phyloP scores from a whole-genome alignment of 1,140 invertebrate species.

The Riptortus pedestris region DNA sequence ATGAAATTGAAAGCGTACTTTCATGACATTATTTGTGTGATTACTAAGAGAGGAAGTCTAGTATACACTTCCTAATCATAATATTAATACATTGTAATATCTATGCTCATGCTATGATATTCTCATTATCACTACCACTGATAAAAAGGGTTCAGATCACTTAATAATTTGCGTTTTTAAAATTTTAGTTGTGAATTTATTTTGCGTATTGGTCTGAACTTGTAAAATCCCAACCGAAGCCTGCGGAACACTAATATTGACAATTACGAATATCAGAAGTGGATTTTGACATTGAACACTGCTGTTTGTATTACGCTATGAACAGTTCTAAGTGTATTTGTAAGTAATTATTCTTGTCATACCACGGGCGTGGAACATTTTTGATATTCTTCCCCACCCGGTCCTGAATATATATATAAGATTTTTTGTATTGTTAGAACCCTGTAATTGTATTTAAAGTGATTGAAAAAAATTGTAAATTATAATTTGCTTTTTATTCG shows the following conservation, averaged over 20 bases:
- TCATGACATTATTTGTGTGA: constrained; percentile 17
- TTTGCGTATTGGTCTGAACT: constrained; percentile 19
- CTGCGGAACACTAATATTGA: constrained; percentile 27
- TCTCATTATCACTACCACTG: constrained; percentile 16
- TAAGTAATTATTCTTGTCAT: constrained; percentile 25
- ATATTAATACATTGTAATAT: constrained; percentile 17
- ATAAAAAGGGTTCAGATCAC: constrained; percentile 18
- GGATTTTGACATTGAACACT: constrained; percentile 19
- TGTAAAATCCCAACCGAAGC: constrained; percentile 25
- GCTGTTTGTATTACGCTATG: constrained; percentile 25
- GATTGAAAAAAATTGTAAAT: constrained; percentile 27
- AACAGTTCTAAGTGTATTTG: constrained; percentile 23
- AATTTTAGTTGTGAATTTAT: constrained; percentile 17
- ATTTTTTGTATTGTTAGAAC: constrained; percentile 33
- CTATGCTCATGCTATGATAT: constrained; percentile 18
- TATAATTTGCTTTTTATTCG: constrained; percentile 18
- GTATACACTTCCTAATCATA: constrained; percentile 9
- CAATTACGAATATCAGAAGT: constrained; percentile 24
- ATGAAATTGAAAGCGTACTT: constrained; percentile 16
- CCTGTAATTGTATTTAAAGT: constrained; percentile 31
- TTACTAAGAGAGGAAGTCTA: constrained; percentile 7
- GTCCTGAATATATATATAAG: constrained; percentile 28
- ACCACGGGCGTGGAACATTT: constrained; percentile 26
- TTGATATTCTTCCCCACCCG: constrained; percentile 30
- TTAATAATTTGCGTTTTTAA: constrained; percentile 13